phyloP scores from a whole-genome alignment of 2,888 invertebrate genomes.

The Pristionchus fissidentatus region DNA sequence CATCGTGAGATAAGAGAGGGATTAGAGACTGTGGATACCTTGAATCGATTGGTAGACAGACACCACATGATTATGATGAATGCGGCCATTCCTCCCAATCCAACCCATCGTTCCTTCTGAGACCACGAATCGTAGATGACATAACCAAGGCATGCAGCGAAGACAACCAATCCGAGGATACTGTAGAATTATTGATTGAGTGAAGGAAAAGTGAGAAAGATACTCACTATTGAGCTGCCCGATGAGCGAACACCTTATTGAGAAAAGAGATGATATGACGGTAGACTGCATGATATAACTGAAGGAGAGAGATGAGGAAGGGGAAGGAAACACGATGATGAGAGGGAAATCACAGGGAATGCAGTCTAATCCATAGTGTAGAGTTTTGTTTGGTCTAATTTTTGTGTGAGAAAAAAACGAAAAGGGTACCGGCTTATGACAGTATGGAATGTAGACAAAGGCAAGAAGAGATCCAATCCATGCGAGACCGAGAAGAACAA shows the following conservation, averaged over 20 bases:
- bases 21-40: too few species aligned
- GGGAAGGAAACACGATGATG: too few species aligned
- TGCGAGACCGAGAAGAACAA: constrained; percentile 54
- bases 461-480: constrained; percentile 52
- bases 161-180: constrained; percentile 51
- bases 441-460: constrained; percentile 51
- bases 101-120: constrained; percentile 64
- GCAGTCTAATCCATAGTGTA: not conserved
- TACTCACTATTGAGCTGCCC: constrained; percentile 18
- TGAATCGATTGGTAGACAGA: constrained; percentile 63
- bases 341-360: too few species aligned
- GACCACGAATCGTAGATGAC: constrained; percentile 60
- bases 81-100: constrained; percentile 69
- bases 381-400: not conserved
- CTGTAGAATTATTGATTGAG: constrained; percentile 36
- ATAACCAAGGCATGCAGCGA: constrained; percentile 53
- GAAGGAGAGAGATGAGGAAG: not conserved
- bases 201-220: not conserved
- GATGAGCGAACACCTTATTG: not conserved
- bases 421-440: constrained; percentile 44
- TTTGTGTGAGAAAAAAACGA: not conserved
- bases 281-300: not conserved
- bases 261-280: constrained; percentile 3
- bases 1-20: not conserved
- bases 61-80: constrained; percentile 69